A percentile compares a stretch with the other conserved stretches of the same genome.
phyloP scores from a whole-genome alignment of 2,888 invertebrate genomes.

The Scaptomyza polygonia region DNA sequence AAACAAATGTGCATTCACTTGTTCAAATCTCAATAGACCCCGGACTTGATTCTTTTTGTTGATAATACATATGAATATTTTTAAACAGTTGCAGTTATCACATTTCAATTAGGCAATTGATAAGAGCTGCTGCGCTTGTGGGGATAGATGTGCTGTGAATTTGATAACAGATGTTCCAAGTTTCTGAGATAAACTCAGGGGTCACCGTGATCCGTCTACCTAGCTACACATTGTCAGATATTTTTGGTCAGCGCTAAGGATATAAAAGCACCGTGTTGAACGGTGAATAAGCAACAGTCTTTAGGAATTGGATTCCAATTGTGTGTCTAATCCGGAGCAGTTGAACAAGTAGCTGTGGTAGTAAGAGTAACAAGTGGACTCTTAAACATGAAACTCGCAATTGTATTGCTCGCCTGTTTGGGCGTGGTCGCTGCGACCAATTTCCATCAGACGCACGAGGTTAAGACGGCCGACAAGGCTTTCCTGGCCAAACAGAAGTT shows the following conservation, averaged over 20 bases:
- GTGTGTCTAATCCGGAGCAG: slow-evolving; percentile 65
- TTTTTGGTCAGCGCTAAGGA: slow-evolving; percentile 11
- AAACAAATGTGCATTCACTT: slow-evolving; percentile 37
- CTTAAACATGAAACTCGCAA: slow-evolving; percentile 73
- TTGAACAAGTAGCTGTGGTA: slow-evolving; percentile 32
- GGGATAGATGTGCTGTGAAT: slow-evolving; percentile 13
- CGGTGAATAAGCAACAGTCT: slow-evolving; percentile 61
- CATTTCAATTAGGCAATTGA: slow-evolving; percentile 43
- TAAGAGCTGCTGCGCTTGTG: slow-evolving; percentile 29
- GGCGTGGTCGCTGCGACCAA: slow-evolving; percentile 70
- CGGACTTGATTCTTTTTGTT: slow-evolving; percentile 12
- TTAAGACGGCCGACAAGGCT: slow-evolving; percentile 68
- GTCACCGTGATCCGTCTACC: slow-evolving; percentile 33
- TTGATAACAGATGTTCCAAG: slow-evolving; percentile 37
- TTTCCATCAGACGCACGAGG: slow-evolving; percentile 56
- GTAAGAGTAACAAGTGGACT: slow-evolving; percentile 27
- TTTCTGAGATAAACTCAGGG: slow-evolving; percentile 54
- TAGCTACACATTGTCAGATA: slow-evolving; percentile 20
- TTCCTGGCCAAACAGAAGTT: slow-evolving; percentile 76
- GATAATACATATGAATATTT: neutral
- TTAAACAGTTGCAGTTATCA: slow-evolving; percentile 12
- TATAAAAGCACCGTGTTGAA: slow-evolving; percentile 43
- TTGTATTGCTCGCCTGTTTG: slow-evolving; percentile 76
- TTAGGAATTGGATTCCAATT: slow-evolving; percentile 68
- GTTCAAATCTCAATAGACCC: slow-evolving; percentile 15